phyloP scores from a whole-genome alignment of 2,888 invertebrate species.

The Glyphotaelius pellucidus region DNA sequence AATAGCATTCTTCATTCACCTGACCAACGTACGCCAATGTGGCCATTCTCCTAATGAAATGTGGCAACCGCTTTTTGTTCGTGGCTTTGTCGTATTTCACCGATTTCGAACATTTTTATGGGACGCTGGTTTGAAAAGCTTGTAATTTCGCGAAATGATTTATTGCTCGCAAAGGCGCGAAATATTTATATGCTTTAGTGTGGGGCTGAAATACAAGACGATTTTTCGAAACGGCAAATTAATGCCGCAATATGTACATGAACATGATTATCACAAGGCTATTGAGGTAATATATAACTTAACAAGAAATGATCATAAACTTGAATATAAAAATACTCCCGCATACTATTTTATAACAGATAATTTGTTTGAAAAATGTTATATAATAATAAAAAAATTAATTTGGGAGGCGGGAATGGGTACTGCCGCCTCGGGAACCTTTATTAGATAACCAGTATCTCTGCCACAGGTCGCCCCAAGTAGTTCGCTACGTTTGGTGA shows the following conservation, averaged over 20 bases:
- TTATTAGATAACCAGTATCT: too few species aligned
- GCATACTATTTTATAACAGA: too few species aligned
- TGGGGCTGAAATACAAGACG: neutral
- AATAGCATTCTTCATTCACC: neutral
- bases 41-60: slow-evolving; percentile 55
- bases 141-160: slow-evolving; percentile 64
- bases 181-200: neutral
- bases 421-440: too few species aligned
- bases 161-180: slow-evolving; percentile 52
- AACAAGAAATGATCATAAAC: too few species aligned
- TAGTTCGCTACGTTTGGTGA: too few species aligned
- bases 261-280: neutral
- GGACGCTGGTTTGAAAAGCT: slow-evolving; percentile 62
- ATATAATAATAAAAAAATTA: too few species aligned
- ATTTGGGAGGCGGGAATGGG: too few species aligned
- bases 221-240: neutral
- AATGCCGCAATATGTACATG: neutral
- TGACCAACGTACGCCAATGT: slow-evolving; percentile 31
- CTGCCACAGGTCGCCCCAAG: too few species aligned
- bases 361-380: too few species aligned
- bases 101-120: slow-evolving; percentile 63
- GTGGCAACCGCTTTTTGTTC: slow-evolving; percentile 61
- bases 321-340: too few species aligned
- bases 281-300: neutral
- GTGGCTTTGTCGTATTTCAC: slow-evolving; percentile 58